phyloP scores from a whole-genome alignment of 2,888 invertebrate genomes.

The Prionchulus punctatus region DNA sequence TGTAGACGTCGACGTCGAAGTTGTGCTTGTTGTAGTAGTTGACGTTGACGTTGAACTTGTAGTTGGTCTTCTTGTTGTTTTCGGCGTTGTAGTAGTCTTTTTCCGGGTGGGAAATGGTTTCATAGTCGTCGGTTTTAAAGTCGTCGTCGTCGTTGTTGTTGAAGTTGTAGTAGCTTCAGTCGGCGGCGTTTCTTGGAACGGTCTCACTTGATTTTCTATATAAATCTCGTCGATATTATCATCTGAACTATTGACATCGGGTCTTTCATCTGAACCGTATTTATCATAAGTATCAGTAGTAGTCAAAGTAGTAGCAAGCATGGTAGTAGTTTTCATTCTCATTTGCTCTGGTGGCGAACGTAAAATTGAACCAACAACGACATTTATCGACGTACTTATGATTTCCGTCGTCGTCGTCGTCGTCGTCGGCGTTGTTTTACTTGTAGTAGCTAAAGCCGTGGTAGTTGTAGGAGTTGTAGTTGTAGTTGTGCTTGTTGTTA shows the following conservation, averaged over 20 bases:
- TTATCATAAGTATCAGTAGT: no score
- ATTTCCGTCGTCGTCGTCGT: not conserved
- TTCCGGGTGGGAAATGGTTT: not conserved
- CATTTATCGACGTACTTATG: not conserved
- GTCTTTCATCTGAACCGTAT: no score
- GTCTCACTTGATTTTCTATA: no score
- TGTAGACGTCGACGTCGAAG: not conserved
- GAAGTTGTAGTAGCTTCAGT: not conserved
- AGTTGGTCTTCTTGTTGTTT: not conserved
- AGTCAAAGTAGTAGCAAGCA: no score
- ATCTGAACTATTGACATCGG: no score
- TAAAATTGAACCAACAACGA: no score
- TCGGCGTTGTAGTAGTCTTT: not conserved
- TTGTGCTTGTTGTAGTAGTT: not conserved
- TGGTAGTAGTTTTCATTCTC: no score
- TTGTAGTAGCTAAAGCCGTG: no score
- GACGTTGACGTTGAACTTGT: not conserved
- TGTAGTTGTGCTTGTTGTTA: not conserved
- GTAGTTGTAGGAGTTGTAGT: not conserved
- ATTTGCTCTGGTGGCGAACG: no score
- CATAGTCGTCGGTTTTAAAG: not conserved
- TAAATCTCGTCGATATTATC: no score
- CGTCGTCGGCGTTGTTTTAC: not conserved
- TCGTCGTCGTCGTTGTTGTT: not conserved
- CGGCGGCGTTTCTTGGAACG: no score